phyloP scores from a whole-genome alignment of 2,113 vertebrate genomes.

The Syngnathoides biaculeatus region DNA sequence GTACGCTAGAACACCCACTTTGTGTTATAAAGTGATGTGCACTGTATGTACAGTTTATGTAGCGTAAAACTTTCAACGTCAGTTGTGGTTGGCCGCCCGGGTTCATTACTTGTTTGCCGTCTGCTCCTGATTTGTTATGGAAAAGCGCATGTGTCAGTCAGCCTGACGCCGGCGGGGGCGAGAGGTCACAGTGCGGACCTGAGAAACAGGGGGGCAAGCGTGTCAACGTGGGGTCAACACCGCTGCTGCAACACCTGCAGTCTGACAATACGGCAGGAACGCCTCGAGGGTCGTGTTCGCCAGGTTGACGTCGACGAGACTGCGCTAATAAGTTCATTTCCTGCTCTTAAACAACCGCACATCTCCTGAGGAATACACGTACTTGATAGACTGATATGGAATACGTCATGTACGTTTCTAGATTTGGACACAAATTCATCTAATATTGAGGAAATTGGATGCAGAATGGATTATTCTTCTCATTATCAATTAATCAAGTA shows the following conservation, averaged over 20 bases:
- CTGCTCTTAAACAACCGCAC: not conserved
- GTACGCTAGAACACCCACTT: too few species aligned
- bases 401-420: too few species aligned
- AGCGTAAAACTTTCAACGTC: too few species aligned
- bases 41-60: too few species aligned
- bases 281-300: not conserved
- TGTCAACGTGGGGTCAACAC: constrained; percentile 7
- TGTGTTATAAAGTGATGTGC: too few species aligned
- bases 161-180: constrained; percentile 20
- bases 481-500: too few species aligned
- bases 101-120: constrained; percentile 35
- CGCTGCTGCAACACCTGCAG: not conserved
- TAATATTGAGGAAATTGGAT: too few species aligned
- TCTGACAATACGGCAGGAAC: not conserved
- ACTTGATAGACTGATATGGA: too few species aligned
- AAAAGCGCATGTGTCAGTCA: constrained; percentile 37
- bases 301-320: not conserved
- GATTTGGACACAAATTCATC: too few species aligned
- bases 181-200: constrained; percentile 34
- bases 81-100: not conserved
- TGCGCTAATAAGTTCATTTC: not conserved
- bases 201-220: constrained; percentile 14
- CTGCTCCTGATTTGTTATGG: constrained; percentile 19
- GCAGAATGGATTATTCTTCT: too few species aligned
- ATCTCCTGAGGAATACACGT: too few species aligned